Conservation (phyloP, 2,797 vertebrate species). For the Nannoperca australis region DNA sequence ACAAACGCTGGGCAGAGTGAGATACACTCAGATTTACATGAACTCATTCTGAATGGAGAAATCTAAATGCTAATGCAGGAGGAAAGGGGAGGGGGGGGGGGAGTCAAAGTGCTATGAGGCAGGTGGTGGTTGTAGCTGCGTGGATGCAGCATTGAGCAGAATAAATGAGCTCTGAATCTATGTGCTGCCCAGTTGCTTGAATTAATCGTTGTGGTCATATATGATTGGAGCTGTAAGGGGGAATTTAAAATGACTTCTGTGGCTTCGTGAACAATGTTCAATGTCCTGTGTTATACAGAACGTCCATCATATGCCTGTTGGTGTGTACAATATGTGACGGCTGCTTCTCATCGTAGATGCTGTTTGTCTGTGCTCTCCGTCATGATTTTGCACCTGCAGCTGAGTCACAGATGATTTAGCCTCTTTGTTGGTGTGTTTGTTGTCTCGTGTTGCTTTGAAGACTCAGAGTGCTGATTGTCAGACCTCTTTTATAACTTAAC, state of each 20-base stretch:
- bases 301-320: neutral
- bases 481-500: slow-evolving; percentile 40
- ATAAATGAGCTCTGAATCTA: slow-evolving; percentile 14
- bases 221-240: slow-evolving; percentile 7
- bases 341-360: neutral
- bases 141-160: slow-evolving; percentile 20
- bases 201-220: neutral
- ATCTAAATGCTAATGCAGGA: slow-evolving; percentile 57
- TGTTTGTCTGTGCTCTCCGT: neutral
- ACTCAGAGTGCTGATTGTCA: slow-evolving; percentile 48
- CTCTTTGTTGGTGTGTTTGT: slow-evolving; percentile 36
- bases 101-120: slow-evolving; percentile 13
- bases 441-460: slow-evolving; percentile 57
- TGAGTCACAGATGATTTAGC: slow-evolving; percentile 26
- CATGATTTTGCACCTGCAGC: slow-evolving; percentile 41
- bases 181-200: neutral
- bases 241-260: slow-evolving; percentile 5
- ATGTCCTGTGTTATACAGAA: neutral
- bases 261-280: neutral
- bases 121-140: slow-evolving; percentile 8
- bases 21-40: slow-evolving; percentile 29
- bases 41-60: slow-evolving; percentile 34
- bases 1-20: slow-evolving; percentile 13
- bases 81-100: neutral
- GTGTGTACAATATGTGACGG: neutral